Evolutionary conservation across 2,888 invertebrate genomes (phyloP), one percentile per base, ranked within the genome.

Genomic region (Synanthedon tipuliformis): DNA sequence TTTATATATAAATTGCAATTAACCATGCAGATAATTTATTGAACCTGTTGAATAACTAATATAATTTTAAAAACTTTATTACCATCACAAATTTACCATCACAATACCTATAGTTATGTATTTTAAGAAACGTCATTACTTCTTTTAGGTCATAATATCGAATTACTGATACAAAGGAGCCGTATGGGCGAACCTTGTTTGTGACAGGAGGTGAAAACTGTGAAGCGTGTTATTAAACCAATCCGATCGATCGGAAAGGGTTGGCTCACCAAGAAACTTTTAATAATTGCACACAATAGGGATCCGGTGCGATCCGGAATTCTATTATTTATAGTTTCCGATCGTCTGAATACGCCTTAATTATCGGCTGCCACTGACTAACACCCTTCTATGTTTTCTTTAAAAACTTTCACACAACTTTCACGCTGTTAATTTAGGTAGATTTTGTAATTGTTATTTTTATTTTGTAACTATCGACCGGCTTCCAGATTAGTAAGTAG

Each of bases 291-390:
- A 66, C 71, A 88, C 84, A 88, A 88, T 77, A 68, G 84, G 80
- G 79, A 88, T 88, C 88, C 88, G 88, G 84, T 81, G 73, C 74
- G 73, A 75, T 77, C 77, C 77, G 75, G 74, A 80, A 68, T 81
- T 81, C 79, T 81, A 81, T 85, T 85, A 84, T 85, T 86, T 84
- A 85, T 78, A 82, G 79, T 83, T 86, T 85, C 85, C 85, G 84
- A 85, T 84, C 80, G 73, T 75, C 69, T 88, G 87, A 86, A 86
- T 86, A 85, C 80, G 78, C 84, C 85, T 85, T 88, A 88, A 88
- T 88, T 88, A 88, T 86, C 76, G 79, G 69, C 78, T 79, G 61
- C 61, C 61, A 69, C 64, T 74, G 66, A 79, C 78, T 81, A 76
- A 73, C 79, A 77, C 86, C 85, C 79, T 77, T 75, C 67, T 59